Evolutionary conservation across 1,140 invertebrate species (phyloP), one percentile per base, ranked within the genome.

Genomic region (Conus betulinus): DNA sequence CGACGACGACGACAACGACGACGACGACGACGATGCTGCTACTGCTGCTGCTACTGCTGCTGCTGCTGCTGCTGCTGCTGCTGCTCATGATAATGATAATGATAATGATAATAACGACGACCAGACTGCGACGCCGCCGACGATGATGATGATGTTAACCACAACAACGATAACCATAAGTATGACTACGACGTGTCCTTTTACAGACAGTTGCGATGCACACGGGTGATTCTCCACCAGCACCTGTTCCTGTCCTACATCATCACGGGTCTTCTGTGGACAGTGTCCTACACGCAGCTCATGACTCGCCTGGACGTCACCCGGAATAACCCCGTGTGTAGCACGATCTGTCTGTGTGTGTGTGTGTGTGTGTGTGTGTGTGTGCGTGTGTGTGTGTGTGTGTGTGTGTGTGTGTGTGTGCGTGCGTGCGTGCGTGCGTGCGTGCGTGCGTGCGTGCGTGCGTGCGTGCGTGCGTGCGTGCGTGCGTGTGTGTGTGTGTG

Each of bases 141-240:
- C 17, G 60, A 63, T 78, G 5, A 78, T 39, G 27, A 39, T 78
- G 74, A 78, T 39, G 74, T 20, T 78, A 11, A 78, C 74, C 8
- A 78, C 74, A 23, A 78, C 27, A 23, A 78, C 60, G 25, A 78
- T 78, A 13, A 27, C 7, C 57, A 60, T 60, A 4, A 60, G 8
- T 15, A 11, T 60, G 57, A 60, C 57, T 15, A 8, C 8, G 57
- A 11, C 74, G 57, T 60, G 57, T 11, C 1, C 8, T 15, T 6
- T 3, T 92, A 17, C 93, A 97, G 97, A 97, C 98, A 96, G 97
- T 96, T 96, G 71, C 95, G 96, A 89, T 98, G 98, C 95, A 97
- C 98, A 5, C 96, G 98, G 89, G 98, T 98, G 89, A 97, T 98
- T 7, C 96, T 99, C 81, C 98, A 92, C 67, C 90, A 92, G 82